phyloP scores from a whole-genome alignment of 2,113 vertebrate genomes.

The Toxotes jaculatrix region DNA sequence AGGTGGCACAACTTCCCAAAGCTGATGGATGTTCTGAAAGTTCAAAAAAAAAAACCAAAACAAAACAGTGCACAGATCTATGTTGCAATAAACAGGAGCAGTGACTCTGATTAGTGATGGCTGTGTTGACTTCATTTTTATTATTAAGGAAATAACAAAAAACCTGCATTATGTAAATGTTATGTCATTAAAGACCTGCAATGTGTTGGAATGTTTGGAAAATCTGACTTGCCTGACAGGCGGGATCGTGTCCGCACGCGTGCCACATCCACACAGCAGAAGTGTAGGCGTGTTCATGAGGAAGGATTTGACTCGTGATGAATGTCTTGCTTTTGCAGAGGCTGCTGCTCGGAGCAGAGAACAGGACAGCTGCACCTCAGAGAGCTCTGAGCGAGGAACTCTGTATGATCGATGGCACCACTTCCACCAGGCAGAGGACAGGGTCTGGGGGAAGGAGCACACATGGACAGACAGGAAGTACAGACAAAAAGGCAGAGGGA shows the following conservation, averaged over 20 bases:
- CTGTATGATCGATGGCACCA: constrained; percentile 30
- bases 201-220: background rate
- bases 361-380: constrained; percentile 38
- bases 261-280: background rate
- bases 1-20: no score
- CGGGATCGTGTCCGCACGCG: background rate
- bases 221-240: background rate
- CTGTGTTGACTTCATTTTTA: no score
- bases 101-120: no score
- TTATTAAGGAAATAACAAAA: no score
- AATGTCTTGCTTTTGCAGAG: constrained; percentile 18
- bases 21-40: no score
- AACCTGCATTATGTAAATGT: no score
- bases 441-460: background rate
- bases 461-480: background rate
- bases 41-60: no score
- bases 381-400: constrained; percentile 3
- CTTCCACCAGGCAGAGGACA: background rate
- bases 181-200: no score
- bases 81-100: no score
- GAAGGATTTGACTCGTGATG: constrained; percentile 37
- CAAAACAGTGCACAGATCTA: no score
- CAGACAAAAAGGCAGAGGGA: background rate
- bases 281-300: background rate
- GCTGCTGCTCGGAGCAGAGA: constrained; percentile 28